Percentiles rank a stretch among this genome's conserved stretches.
These are phyloP conservation scores for Solen grandis DNA, from an alignment of 1,140 invertebrate genomes.

Conservation along the genomic window DNA sequence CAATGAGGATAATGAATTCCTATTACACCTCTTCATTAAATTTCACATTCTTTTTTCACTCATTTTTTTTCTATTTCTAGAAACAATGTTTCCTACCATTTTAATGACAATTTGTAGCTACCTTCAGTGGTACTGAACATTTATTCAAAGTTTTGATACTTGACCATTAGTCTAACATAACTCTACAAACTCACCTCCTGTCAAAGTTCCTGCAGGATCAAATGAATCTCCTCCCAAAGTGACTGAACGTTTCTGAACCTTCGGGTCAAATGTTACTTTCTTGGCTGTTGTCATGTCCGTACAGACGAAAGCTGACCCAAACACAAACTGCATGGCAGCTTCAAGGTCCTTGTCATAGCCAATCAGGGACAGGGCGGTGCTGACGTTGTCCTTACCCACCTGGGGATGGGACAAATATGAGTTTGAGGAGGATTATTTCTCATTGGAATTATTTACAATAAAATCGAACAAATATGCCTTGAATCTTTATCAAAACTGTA, in stretches of 20 bases:
- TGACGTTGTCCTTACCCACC: conserved; percentile 87
- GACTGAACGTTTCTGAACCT: conserved; percentile 89
- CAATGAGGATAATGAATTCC: too few species aligned
- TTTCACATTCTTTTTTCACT: too few species aligned
- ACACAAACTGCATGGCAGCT: conserved; percentile 93
- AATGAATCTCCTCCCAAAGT: conserved; percentile 96
- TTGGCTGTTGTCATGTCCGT: conserved; percentile 90
- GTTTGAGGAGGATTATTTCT: too few species aligned
- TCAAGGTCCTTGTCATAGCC: conserved; percentile 87
- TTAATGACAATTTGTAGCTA: too few species aligned
- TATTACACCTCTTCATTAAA: too few species aligned
- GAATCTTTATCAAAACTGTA: background rate
- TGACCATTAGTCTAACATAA: too few species aligned
- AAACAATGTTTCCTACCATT: too few species aligned
- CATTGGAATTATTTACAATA: background rate
- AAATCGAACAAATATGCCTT: background rate
- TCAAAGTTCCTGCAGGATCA: conserved; percentile 93
- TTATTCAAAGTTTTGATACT: too few species aligned
- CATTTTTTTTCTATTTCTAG: too few species aligned
- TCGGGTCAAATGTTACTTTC: conserved; percentile 88
- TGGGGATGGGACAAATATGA: conserved; percentile 34
- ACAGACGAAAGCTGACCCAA: conserved; percentile 93
- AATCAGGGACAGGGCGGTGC: conserved; percentile 91
- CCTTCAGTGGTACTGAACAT: too few species aligned
- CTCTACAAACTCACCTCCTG: conserved; percentile 87